These are phyloP conservation scores for Trichogramma evanescens DNA, from an alignment of 2,888 invertebrate genomes.

Conservation along the genomic window DNA sequence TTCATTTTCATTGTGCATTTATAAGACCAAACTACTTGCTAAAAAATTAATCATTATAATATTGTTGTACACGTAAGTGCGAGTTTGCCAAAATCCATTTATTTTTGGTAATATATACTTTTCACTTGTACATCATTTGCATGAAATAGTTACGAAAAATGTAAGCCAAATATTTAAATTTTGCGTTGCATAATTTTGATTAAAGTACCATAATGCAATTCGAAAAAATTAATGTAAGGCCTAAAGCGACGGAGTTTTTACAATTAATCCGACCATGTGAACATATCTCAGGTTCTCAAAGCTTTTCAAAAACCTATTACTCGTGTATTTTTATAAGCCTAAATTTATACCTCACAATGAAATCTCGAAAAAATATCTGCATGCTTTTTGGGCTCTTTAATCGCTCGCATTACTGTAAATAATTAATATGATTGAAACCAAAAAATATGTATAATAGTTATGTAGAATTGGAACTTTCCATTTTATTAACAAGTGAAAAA, in stretches of 20 bases:
- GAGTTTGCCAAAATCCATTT: too few relatives aligned
- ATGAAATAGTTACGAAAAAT: too few relatives aligned
- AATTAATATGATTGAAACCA: conserved; percentile 26
- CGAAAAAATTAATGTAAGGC: conserved; percentile 8
- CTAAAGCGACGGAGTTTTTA: conserved; percentile 15
- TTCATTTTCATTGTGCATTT: too few relatives aligned
- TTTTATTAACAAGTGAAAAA: conserved; percentile 29
- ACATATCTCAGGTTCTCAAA: conserved; percentile 17
- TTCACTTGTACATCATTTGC: too few relatives aligned
- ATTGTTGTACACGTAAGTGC: too few relatives aligned
- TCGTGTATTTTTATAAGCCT: conserved; percentile 19
- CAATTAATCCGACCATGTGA: conserved; percentile 22
- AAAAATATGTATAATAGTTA: not conserved
- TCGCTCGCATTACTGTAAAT: conserved; percentile 22
- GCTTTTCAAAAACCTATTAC: conserved; percentile 5
- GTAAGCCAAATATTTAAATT: too few relatives aligned
- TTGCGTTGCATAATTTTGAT: too few relatives aligned
- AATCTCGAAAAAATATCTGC: conserved; percentile 18
- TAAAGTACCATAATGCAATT: too few relatives aligned
- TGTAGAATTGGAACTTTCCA: too few relatives aligned
- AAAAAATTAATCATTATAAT: too few relatives aligned
- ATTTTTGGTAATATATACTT: too few relatives aligned
- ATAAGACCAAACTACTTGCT: too few relatives aligned
- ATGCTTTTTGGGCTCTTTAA: conserved; percentile 27
- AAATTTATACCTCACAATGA: conserved; percentile 13